phyloP scores from a whole-genome alignment of 2,113 vertebrate genomes.

The Phasianus colchicus region DNA sequence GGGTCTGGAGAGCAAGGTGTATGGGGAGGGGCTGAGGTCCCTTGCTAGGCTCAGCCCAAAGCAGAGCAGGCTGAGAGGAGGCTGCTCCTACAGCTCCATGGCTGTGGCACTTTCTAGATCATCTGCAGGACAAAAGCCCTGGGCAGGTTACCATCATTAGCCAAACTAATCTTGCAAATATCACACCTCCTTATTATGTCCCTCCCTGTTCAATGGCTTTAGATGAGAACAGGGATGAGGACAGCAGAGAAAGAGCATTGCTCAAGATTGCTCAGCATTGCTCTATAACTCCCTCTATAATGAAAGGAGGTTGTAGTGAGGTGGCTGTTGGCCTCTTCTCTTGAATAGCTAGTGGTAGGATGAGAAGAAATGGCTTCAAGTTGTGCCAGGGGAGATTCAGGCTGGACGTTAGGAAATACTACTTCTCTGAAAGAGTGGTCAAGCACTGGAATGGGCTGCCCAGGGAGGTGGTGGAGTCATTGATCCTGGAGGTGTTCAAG shows the following conservation, averaged over 20 bases:
- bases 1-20: not conserved
- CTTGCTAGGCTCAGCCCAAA: not conserved
- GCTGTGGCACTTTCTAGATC: not conserved
- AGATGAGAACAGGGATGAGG: not conserved
- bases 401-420: no score
- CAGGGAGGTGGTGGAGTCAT: no score
- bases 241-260: not conserved
- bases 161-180: not conserved
- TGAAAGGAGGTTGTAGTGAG: no score
- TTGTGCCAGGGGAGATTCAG: no score
- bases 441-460: no score
- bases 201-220: not conserved
- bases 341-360: no score
- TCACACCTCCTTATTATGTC: not conserved
- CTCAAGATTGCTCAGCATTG: not conserved
- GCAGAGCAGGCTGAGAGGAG: not conserved
- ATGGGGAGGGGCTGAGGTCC: not conserved
- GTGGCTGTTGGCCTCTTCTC: no score
- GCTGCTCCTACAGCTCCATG: rapidly evolving
- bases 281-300: no score
- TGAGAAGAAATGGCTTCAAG: no score
- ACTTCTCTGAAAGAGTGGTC: no score
- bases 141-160: not conserved
- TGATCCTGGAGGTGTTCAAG: no score
- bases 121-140: not conserved